Conservation (phyloP, 1,140 invertebrate species). For the Caenorhabditis tropicalis region DNA sequence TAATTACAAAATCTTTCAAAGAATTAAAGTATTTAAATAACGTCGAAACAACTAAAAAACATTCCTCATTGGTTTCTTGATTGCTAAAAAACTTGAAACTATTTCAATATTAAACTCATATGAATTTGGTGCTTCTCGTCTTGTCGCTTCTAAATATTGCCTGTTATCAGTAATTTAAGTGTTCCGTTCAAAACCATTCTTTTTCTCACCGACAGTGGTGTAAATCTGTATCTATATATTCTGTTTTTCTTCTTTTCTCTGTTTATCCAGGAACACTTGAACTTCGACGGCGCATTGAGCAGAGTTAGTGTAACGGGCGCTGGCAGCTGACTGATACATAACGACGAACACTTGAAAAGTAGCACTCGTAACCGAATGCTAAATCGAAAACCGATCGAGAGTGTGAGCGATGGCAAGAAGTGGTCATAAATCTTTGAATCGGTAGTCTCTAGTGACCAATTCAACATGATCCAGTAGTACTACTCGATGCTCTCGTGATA, state of each 20-base stretch:
- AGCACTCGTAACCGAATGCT: conserved; percentile 6
- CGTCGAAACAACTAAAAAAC: too few species aligned
- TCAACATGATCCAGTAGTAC: neutral
- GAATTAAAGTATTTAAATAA: too few species aligned
- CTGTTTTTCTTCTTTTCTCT: neutral
- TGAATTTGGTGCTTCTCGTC: too few species aligned
- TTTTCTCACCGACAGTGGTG: neutral
- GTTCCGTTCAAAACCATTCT: too few species aligned
- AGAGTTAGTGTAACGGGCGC: neutral
- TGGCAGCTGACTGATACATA: conserved; percentile 34
- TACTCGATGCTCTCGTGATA: neutral
- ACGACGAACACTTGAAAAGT: conserved; percentile 30
- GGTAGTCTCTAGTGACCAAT: conserved; percentile 29
- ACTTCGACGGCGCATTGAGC: neutral
- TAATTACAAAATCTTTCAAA: too few species aligned
- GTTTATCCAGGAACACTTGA: conserved; percentile 30
- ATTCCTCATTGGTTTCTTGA: too few species aligned
- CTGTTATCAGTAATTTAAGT: too few species aligned
- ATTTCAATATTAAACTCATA: too few species aligned
- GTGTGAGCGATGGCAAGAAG: neutral
- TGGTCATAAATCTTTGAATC: conserved; percentile 20
- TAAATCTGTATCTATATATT: neutral
- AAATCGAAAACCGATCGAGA: neutral
- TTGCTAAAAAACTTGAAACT: too few species aligned
- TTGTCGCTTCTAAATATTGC: too few species aligned